Conservation (phyloP, 2,888 invertebrate species). For the Lucinisca nassula region DNA sequence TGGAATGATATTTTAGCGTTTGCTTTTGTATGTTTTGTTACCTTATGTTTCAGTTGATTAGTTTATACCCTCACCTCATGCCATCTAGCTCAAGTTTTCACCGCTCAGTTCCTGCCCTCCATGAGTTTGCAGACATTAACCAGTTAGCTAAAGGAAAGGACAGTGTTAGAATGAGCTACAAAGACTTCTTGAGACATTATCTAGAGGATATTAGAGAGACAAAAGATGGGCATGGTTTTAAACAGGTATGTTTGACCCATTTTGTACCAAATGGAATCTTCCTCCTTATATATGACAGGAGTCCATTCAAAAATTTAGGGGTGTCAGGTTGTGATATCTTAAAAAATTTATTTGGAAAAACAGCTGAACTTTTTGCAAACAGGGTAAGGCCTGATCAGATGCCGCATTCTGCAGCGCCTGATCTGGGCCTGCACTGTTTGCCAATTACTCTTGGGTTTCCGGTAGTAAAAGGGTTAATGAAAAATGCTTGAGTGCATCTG, state of each 20-base stretch:
- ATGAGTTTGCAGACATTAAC: conserved; percentile 88
- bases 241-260: conserved; percentile 79
- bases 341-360: too few species aligned
- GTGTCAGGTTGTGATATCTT: too few species aligned
- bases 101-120: conserved; percentile 88
- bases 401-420: too few species aligned
- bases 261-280: background rate
- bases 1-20: too few species aligned
- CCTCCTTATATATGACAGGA: too few species aligned
- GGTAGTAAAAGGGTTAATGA: too few species aligned
- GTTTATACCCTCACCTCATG: conserved; percentile 88
- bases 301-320: too few species aligned
- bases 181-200: conserved; percentile 87
- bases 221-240: conserved; percentile 79
- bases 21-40: background rate
- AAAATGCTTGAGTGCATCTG: too few species aligned
- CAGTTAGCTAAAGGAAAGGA: conserved; percentile 87
- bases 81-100: conserved; percentile 88
- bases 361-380: too few species aligned
- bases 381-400: too few species aligned
- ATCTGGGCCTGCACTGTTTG: too few species aligned
- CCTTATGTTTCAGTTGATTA: conserved; percentile 87
- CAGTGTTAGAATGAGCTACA: conserved; percentile 83
- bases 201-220: conserved; percentile 87
- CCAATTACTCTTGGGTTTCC: too few species aligned